A percentile compares a stretch with the other conserved stretches of the same genome.
These are phyloP conservation scores for Lagorchestes hirsutus DNA, from an alignment of 2,797 vertebrate genomes.

Conservation along the genomic window DNA sequence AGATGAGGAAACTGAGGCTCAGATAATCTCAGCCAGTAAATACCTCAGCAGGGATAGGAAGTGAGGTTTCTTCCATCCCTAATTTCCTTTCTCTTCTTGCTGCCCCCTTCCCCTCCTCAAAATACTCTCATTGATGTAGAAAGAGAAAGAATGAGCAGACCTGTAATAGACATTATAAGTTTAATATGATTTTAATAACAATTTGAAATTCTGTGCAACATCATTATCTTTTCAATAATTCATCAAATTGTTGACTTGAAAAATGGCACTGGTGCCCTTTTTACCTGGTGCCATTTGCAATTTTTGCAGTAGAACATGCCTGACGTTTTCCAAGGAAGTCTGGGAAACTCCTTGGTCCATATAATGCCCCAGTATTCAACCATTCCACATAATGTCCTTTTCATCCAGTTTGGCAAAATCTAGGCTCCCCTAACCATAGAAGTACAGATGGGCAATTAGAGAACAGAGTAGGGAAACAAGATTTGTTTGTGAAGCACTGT, in stretches of 20 bases:
- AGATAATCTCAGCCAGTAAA: not conserved
- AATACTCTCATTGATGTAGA: not conserved
- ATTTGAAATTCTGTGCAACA: not conserved
- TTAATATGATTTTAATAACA: not conserved
- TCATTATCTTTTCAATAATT: not conserved
- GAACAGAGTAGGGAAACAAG: not conserved
- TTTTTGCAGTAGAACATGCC: not conserved
- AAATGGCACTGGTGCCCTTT: not conserved
- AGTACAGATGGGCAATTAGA: not conserved
- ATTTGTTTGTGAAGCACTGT: not conserved
- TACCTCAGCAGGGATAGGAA: not conserved
- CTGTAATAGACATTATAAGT: not conserved
- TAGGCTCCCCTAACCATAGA: not conserved
- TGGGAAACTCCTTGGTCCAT: not conserved
- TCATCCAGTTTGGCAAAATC: not conserved
- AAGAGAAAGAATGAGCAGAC: not conserved
- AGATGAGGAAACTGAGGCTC: not conserved
- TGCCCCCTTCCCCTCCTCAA: not conserved
- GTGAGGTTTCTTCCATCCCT: not conserved
- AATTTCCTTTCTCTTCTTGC: not conserved
- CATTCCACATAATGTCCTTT: not conserved
- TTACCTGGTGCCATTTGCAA: not conserved
- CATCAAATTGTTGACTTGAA: not conserved
- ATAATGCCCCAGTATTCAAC: not conserved
- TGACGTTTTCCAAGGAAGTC: not conserved